A percentile compares a stretch with the other conserved stretches of the same genome.
Evolutionary conservation across 2,113 vertebrate genomes (phyloP).

Genomic region (Falcunculus frontatus): DNA sequence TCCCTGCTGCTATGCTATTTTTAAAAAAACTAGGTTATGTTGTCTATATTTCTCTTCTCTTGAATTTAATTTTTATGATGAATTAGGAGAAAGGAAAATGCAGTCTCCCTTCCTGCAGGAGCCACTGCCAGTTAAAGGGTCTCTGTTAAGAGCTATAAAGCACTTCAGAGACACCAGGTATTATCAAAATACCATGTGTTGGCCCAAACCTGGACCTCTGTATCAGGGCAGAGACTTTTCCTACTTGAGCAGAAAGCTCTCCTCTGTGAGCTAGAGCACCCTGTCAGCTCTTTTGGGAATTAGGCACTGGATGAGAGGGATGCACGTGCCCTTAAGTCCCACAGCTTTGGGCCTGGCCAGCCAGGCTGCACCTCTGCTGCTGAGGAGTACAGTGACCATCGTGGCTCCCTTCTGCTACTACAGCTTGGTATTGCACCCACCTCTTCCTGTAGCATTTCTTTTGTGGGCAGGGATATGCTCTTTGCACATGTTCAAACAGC

Average conservation of each 20-base stretch:
- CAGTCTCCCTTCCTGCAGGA: neutral
- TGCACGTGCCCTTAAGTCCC: fast-evolving
- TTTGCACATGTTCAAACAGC: fast-evolving
- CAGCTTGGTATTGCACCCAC: neutral
- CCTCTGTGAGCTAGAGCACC: neutral
- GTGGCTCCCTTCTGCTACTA: neutral
- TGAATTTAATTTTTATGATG: neutral
- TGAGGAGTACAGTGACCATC: neutral
- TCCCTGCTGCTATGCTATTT: neutral
- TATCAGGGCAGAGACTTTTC: neutral
- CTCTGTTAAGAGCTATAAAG: neutral
- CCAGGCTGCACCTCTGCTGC: neutral
- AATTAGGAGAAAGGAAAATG: neutral
- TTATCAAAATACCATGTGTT: neutral
- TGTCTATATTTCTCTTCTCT: neutral
- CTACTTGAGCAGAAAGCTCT: neutral
- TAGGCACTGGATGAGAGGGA: neutral
- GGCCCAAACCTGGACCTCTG: neutral
- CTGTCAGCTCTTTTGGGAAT: neutral
- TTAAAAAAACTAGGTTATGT: neutral
- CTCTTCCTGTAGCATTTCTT: neutral
- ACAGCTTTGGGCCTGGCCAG: neutral
- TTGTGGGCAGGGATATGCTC: neutral
- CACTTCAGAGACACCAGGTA: neutral
- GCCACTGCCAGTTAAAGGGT: neutral